These are phyloP conservation scores for Lasioglossum villosulum DNA, from an alignment of 2,888 invertebrate species.

Conservation along the genomic window DNA sequence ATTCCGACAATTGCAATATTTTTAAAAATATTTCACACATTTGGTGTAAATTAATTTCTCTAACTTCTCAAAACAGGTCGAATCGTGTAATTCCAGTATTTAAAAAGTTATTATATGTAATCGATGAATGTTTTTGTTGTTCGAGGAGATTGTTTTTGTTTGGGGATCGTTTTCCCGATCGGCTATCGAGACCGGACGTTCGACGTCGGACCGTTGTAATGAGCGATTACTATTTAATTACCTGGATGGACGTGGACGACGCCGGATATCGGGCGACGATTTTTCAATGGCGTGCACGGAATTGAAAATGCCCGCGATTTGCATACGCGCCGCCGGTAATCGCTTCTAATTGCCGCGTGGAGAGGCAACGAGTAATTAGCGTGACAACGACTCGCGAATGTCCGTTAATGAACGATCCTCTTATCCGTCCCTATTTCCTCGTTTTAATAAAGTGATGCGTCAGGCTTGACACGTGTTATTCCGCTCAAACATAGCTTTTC, in stretches of 20 bases:
- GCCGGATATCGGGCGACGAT: constrained; percentile 65
- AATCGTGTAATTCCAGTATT: too few species aligned
- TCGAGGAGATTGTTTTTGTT: background rate
- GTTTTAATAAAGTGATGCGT: background rate
- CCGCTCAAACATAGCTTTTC: too few species aligned
- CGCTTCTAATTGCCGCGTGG: constrained; percentile 30
- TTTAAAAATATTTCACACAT: too few species aligned
- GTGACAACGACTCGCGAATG: background rate
- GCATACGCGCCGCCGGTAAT: constrained; percentile 40
- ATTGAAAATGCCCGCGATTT: constrained; percentile 55
- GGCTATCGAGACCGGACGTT: constrained; percentile 44
- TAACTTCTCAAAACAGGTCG: too few species aligned
- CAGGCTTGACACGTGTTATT: background rate
- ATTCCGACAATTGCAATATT: too few species aligned
- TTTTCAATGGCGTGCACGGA: constrained; percentile 54
- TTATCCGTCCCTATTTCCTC: background rate
- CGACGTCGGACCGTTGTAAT: constrained; percentile 61
- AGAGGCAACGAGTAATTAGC: constrained; percentile 22
- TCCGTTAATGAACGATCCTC: background rate
- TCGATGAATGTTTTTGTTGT: background rate
- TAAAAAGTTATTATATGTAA: background rate
- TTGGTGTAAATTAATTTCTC: too few species aligned
- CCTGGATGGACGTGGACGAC: constrained; percentile 17
- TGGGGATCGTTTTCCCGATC: background rate
- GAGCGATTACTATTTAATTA: constrained; percentile 69